A percentile compares a stretch with the other conserved stretches of the same genome.
Conservation (phyloP, 1,140 invertebrate species). For the Drosophila trapezifrons region DNA sequence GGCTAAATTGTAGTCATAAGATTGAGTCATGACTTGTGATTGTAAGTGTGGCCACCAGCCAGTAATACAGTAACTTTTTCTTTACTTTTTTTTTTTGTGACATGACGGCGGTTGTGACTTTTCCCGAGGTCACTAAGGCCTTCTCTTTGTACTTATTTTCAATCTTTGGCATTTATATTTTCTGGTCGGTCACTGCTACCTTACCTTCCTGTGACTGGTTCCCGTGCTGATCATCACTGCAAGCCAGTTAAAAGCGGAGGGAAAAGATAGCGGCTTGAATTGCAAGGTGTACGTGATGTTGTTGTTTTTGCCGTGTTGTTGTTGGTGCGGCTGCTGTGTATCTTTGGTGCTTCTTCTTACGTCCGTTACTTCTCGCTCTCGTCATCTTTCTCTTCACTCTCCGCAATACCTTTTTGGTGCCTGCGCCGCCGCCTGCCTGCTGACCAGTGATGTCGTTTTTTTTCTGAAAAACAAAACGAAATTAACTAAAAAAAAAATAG, state of each 20-base stretch:
- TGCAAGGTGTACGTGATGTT: constrained; percentile 75
- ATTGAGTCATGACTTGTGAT: constrained; percentile 2
- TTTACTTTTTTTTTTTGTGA: not conserved
- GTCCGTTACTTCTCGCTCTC: constrained; percentile 76
- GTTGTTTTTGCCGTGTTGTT: constrained; percentile 37
- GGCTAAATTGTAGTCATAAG: not conserved
- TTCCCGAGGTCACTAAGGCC: not conserved
- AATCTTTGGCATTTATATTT: not conserved
- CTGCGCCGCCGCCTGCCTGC: constrained; percentile 17
- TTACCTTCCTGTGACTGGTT: constrained; percentile 31
- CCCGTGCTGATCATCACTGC: constrained; percentile 35
- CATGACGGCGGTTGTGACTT: not conserved
- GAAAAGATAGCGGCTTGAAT: constrained; percentile 78
- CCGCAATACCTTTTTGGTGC: constrained; percentile 52
- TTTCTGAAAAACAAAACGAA: no score
- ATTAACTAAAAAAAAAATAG: no score
- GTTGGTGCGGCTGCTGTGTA: constrained; percentile 64
- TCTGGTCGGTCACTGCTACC: constrained; percentile 1
- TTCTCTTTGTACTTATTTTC: not conserved
- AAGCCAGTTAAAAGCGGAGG: constrained; percentile 46
- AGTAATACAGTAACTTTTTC: not conserved
- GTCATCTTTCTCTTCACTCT: constrained; percentile 55
- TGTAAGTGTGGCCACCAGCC: not conserved
- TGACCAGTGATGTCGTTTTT: no score
- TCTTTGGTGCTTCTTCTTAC: constrained; percentile 76